Evolutionary conservation across 2,797 vertebrate genomes (phyloP), one percentile per base, ranked within the genome.

Genomic region (Knipowitschia caucasica): DNA sequence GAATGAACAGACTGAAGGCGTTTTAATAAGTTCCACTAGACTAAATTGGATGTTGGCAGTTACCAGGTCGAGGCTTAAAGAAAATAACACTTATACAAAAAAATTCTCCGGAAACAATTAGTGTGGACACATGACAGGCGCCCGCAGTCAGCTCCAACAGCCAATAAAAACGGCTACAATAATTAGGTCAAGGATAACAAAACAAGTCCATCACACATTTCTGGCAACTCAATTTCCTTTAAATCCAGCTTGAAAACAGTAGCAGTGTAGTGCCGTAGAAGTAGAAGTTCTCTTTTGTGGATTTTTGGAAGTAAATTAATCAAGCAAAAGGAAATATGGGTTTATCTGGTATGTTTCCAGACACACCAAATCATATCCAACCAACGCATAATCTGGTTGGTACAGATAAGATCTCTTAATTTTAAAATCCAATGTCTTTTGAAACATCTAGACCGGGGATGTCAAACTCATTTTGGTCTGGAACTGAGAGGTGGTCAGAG

Each of bases 101-200:
- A 30, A 0, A 46, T 6, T 33, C 53, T 38, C 24, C 33, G 49
- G 49, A 35, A 36, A 50, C 12, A 26, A 24, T n/a, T 4, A 49
- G 15, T 31, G 4, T 38, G 11, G 46, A 54, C 43, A 58, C 50
- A 49, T 26, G 47, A 21, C 35, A 50, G 33, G 24, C 21, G 21
- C 23, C 23, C 23, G n/a, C 9, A 20, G 21, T 36, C 23, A 25
- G 21, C n/a, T 50, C 33, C 7, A 6, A 36, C 23, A 10, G 17
- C 49, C 49, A 50, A 26, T 50, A 25, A 50, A 50, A 50, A 50
- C 33, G 4, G 2, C 33, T 10, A 25, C 9, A 25, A 35, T 50
- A 50, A 50, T 36, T 50, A 36, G 49, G 49, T 50, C 49, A 50
- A 31, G 45, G 45, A 47, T 47, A 47, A 47, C 27, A 31, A 17